Base-by-base conservation (phyloP, 2,888 invertebrate species). In the Campaea margaritaria region DNA sequence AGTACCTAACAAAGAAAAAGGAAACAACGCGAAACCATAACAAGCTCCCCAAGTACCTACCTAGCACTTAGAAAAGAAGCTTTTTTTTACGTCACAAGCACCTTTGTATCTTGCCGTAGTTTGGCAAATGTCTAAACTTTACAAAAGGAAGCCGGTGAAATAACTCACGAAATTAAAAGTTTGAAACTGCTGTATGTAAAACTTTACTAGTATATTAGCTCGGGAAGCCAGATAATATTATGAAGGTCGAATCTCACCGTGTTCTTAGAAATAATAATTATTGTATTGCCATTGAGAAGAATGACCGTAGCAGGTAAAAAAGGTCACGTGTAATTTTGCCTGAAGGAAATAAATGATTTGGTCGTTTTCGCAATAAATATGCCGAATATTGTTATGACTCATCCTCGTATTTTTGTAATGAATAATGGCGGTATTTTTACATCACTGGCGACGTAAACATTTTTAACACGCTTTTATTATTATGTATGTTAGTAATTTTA, bases 91-190 rank as follows among this genome's bases (percentile, higher is more conserved):
- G 21, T n/a, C 15, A 34, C 50, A 16, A 50, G 45, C 34, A 31
- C 48, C 15, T 43, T 36, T 3, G 36, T 36, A 36, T n/a, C n/a
- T n/a, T 28, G 13, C 36, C 41, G 14, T 50, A 49, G 54, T 54
- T 54, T 44, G 48, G 13, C 16, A 47, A 61, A 51, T 51, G 51
- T 51, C 39, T 55, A 43, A 61, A 51, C 43, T 58, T 51, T 11
- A 13, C 14, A 42, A 53, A 49, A 60, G 61, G 65, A 69, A 67
- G 49, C 65, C 65, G 28, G 36, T 46, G 49, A 58, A 66, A 70
- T 66, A 63, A 69, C 50, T 68, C 67, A 62, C 50, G 56, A 64
- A 66, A 69, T 70, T 67, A 69, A 69, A 69, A 66, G 45, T 67
- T 62, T 47, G 11, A 10, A 65, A 68, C 58, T 58, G 53, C 63